Evolutionary conservation across 1,140 invertebrate species (phyloP), one percentile per base, ranked within the genome.

Genomic region (Drosophila santomea): DNA sequence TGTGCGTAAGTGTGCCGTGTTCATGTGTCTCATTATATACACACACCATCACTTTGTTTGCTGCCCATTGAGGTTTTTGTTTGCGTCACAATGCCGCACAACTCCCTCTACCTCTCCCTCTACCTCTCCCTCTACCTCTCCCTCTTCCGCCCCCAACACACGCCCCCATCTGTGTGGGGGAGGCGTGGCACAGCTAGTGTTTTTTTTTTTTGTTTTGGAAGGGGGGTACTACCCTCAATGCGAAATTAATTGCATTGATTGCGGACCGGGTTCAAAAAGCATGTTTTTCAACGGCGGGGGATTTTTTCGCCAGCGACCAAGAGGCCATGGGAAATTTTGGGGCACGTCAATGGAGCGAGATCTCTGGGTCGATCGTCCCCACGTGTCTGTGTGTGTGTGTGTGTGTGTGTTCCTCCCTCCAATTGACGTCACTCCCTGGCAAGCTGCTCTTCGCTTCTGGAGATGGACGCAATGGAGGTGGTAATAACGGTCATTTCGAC

Each of bases 181-280:
- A 3, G 45, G 59, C 51, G 72, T 62, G 71, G 51, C 44, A 44
- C 36, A 12, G 32, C 15, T 38, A 32, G 38, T 48, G 28, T 47
- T 47, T 23, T 32, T 25, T 48, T 48, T 47, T 47, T 23, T 32
- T 25, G 0, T 3, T 25, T 25, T 25, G 3, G 3, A 25, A 4
- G 2, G 7, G 8, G 28, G 28, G 20, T 3, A 5, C 17, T 17
- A n/a, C 2, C 17, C n/a, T 62, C 56, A 74, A 74, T 74, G 52
- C 52, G 72, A 74, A 74, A 74, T 74, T 74, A 74, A 74, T 74
- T 74, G 71, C 72, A 74, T 55, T 64, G 60, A 54, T 54, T 66
- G 64, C 28, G n/a, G 39, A 15, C 38, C 25, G 61, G 39, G 64
- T 66, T 68, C 61, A 68, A 68, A 54, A 52, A 44, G 11, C 60